Evolutionary conservation across 1,140 invertebrate species (phyloP), one percentile per base, ranked within the genome.

Genomic region (Drosophila obscura): DNA sequence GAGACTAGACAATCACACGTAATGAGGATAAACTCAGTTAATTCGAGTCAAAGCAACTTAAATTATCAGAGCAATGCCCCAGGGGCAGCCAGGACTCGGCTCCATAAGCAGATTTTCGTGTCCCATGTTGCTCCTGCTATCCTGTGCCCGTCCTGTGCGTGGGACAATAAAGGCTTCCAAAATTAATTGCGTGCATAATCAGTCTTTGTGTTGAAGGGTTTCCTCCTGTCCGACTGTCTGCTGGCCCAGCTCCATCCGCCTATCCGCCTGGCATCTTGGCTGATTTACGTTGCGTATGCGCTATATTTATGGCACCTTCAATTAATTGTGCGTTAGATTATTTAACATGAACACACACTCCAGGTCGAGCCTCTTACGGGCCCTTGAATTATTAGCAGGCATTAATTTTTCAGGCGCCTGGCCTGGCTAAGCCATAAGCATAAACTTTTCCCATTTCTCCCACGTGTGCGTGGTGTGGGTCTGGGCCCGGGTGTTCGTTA

Each of bases 271-370:
- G 44, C 59, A 67, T 67, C 45, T 65, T 52, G 62, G 50, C 60
- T 87, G 82, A 88, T 82, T 87, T 87, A 87, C 83, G 75, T 68
- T 68, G 71, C 82, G 83, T 87, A 88, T 87, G 63, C 83, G 60
- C 57, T 82, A 88, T 87, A 87, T 87, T 87, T 87, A 87, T 87
- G 83, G 82, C 82, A 79, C 75, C 80, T 87, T 88, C 82, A 76
- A 87, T 85, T 85, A 87, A 85, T 85, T 85, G 81, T 81, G 60
- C 78, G 82, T 87, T 85, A 78, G 82, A 81, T 82, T 87, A 85
- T 85, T 85, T 85, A 85, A 73, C 35, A 39, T 11, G 35, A 39
- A 11, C 35, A 39, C 35, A 4, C 61, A 76, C 80, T 66, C 59
- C 62, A 51, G 45, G 28, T 19, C 50, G 31, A 46, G 66, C 51